phyloP scores from a whole-genome alignment of 2,113 vertebrate genomes.

The Oreochromis spilurus region DNA sequence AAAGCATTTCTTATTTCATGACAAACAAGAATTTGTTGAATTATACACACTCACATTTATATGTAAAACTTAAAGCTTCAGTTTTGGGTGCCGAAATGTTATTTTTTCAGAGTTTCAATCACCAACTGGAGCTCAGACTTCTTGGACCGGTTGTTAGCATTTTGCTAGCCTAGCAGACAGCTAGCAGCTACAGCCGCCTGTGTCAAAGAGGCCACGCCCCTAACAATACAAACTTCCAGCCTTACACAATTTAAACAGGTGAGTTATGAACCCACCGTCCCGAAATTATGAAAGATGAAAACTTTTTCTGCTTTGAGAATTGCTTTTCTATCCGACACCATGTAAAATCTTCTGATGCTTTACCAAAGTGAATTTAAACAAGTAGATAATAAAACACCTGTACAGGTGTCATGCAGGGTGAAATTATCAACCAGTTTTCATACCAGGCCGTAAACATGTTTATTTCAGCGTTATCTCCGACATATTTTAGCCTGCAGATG shows the following conservation, averaged over 20 bases:
- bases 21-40: not conserved
- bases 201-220: not conserved
- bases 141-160: not conserved
- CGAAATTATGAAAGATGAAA: not conserved
- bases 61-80: not conserved
- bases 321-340: not conserved
- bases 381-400: not conserved
- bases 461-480: not conserved
- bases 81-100: not conserved
- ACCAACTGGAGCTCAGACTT: not conserved
- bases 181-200: not conserved
- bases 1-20: not conserved
- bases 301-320: not conserved
- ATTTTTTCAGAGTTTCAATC: not conserved
- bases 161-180: not conserved
- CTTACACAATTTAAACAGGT: not conserved
- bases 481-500: not conserved
- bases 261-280: not conserved
- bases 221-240: not conserved
- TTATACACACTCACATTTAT: not conserved
- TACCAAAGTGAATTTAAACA: not conserved
- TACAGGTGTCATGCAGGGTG: not conserved
- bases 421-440: not conserved
- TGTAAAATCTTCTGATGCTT: not conserved
- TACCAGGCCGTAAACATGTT: not conserved